These are phyloP conservation scores for Globodera ellingtonae DNA, from an alignment of 1,140 invertebrate species.

Conservation along the genomic window DNA sequence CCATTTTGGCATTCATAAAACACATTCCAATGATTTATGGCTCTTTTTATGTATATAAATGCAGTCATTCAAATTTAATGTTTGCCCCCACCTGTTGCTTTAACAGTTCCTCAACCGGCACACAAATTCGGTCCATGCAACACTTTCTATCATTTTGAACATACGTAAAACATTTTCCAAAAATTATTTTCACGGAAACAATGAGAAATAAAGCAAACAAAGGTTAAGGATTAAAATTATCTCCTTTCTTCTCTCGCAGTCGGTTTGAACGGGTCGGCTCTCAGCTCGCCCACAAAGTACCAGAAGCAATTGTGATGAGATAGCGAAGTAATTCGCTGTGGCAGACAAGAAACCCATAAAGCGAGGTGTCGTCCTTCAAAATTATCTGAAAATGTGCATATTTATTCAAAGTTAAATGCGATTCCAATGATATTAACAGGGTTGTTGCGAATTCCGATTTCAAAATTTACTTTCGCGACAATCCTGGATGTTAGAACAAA, in stretches of 20 bases:
- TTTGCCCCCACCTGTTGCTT: slow-evolving; percentile 1
- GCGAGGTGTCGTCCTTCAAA: background rate
- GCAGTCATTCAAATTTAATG: background rate
- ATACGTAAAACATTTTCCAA: slow-evolving; percentile 26
- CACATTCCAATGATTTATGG: slow-evolving; percentile 1
- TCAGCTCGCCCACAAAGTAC: background rate
- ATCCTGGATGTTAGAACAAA: too few species aligned
- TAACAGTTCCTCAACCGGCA: slow-evolving; percentile 21
- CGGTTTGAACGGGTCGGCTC: background rate
- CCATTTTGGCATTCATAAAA: background rate
- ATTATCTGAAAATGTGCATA: background rate
- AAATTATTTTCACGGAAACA: slow-evolving; percentile 26
- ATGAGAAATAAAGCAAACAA: too few species aligned
- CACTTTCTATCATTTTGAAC: background rate
- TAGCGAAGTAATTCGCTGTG: background rate
- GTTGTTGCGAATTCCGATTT: too few species aligned
- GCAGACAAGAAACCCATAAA: background rate
- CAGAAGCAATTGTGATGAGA: background rate
- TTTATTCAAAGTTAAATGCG: too few species aligned
- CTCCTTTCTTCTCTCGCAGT: too few species aligned
- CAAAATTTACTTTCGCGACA: too few species aligned
- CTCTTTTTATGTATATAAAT: background rate
- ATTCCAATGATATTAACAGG: too few species aligned
- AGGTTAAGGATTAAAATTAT: too few species aligned
- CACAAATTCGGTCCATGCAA: slow-evolving; percentile 28